Evolutionary conservation across 2,797 vertebrate species (phyloP).

Genomic region (Peromyscus eremicus): DNA sequence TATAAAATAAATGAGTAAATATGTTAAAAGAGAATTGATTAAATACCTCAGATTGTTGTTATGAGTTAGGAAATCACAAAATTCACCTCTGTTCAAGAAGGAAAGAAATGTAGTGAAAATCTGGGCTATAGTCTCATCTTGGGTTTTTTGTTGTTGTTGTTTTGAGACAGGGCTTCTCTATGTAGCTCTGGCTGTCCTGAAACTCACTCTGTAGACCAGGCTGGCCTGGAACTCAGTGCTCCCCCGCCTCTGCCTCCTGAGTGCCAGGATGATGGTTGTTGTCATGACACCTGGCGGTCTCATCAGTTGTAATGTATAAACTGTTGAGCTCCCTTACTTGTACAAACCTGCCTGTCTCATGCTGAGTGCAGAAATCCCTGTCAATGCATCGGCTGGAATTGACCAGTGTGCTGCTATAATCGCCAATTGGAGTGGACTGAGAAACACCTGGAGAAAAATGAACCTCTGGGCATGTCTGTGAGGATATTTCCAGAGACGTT

Average conservation of each 20-base stretch:
- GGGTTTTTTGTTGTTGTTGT: no score
- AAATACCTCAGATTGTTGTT: neutral
- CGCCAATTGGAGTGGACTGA: neutral
- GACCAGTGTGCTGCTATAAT: neutral
- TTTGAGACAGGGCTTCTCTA: neutral
- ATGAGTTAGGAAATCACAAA: neutral
- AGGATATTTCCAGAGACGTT: neutral
- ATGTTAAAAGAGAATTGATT: neutral
- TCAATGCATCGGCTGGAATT: neutral
- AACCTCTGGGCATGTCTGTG: neutral
- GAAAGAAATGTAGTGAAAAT: neutral
- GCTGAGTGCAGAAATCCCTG: no score
- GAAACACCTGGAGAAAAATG: neutral
- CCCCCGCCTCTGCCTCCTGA: neutral
- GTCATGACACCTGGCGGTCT: neutral
- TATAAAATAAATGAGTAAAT: neutral
- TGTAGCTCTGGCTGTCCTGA: neutral
- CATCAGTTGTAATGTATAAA: neutral
- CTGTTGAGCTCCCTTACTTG: neutral
- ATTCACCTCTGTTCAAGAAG: neutral
- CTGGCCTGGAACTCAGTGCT: neutral
- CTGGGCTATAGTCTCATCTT: neutral
- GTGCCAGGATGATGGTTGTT: neutral
- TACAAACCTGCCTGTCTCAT: neutral
- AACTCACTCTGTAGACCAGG: neutral